Evolutionary conservation across 2,888 invertebrate genomes (phyloP).

Genomic region (Rhamphomyia laevipes): DNA sequence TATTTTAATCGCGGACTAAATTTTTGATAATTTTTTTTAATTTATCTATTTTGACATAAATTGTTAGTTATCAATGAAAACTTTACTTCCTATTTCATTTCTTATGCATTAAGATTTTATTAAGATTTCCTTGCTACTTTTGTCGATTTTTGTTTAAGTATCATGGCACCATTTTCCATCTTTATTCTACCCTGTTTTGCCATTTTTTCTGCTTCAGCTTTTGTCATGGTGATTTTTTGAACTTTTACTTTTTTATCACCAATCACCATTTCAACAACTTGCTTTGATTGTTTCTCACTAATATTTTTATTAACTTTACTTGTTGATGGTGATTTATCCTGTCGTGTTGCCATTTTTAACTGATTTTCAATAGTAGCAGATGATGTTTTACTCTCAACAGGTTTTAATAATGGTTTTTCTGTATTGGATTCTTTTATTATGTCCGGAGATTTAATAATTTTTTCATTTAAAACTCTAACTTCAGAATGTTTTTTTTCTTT

Average conservation of each 20-base stretch:
- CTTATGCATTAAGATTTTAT: neutral
- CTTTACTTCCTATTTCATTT: no score
- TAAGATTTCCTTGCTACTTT: neutral
- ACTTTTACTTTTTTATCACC: slow-evolving; percentile 52
- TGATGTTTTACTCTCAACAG: slow-evolving; percentile 2
- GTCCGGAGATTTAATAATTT: slow-evolving; percentile 5
- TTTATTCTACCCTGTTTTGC: slow-evolving; percentile 52
- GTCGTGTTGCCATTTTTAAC: neutral
- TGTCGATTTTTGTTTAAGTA: slow-evolving; percentile 16
- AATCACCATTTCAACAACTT: slow-evolving; percentile 40
- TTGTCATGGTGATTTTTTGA: slow-evolving; percentile 54
- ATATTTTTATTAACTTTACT: neutral
- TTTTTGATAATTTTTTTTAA: no score
- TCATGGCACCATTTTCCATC: slow-evolving; percentile 37
- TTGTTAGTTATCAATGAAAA: no score
- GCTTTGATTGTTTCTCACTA: slow-evolving; percentile 6
- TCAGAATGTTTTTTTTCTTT: slow-evolving; percentile 9
- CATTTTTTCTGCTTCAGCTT: slow-evolving; percentile 54
- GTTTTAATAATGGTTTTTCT: neutral
- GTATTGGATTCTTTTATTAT: slow-evolving; percentile 10
- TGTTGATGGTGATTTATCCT: neutral
- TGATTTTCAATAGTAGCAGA: neutral
- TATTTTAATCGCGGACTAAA: no score
- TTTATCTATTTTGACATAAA: no score
- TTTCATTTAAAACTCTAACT: slow-evolving; percentile 4